Percentiles rank a stretch among this genome's conserved stretches.
Evolutionary conservation across 2,888 invertebrate genomes (phyloP).

Genomic region (Encarsia formosa): DNA sequence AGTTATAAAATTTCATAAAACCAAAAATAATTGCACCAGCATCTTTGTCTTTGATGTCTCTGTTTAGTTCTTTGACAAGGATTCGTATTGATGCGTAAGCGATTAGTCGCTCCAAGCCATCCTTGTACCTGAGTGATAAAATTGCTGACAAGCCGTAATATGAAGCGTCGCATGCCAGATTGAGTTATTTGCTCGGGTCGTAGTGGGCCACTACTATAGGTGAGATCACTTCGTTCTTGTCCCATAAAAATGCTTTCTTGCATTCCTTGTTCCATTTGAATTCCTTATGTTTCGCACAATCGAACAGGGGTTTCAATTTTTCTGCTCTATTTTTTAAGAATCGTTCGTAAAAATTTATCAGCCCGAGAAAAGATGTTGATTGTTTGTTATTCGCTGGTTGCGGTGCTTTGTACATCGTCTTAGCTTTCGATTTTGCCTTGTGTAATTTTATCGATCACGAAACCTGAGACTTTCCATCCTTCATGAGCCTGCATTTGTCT

Average conservation of each 20-base stretch:
- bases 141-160: conserved; percentile 3
- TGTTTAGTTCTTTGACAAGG: neutral
- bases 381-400: neutral
- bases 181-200: neutral
- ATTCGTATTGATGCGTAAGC: neutral
- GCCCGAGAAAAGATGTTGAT: neutral
- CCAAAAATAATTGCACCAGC: no score
- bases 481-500: no score
- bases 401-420: conserved; percentile 1
- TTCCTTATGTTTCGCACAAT: neutral
- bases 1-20: no score
- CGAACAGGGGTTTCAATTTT: neutral
- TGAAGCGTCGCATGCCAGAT: conserved; percentile 3
- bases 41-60: neutral
- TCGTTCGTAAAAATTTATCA: conserved; percentile 3
- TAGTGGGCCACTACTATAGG: neutral
- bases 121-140: neutral
- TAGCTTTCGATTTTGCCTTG: neutral
- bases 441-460: neutral
- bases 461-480: no score
- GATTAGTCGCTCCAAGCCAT: neutral
- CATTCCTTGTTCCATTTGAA: neutral
- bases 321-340: neutral
- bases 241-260: neutral
- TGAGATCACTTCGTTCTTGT: neutral